Percentiles rank a stretch among this genome's conserved stretches.
phyloP scores from a whole-genome alignment of 2,888 invertebrate species.

The Drosophila anceps region DNA sequence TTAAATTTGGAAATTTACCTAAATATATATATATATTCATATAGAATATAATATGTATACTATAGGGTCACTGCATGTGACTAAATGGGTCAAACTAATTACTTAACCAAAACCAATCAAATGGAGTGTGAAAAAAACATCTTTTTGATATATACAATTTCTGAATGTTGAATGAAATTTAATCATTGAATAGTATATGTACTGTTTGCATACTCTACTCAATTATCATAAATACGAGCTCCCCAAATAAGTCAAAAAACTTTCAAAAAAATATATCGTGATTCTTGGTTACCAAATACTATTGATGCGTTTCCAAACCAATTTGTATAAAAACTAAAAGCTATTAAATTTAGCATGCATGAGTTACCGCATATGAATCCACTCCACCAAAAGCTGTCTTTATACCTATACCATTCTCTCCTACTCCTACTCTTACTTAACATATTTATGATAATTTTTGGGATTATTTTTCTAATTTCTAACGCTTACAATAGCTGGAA shows the following conservation, averaged over 20 bases:
- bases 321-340: not conserved
- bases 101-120: not conserved
- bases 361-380: too few relatives aligned
- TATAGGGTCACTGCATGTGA: not conserved
- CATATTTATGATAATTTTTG: constrained; percentile 14
- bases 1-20: not conserved
- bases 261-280: not conserved
- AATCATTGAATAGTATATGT: too few relatives aligned
- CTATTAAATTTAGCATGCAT: not conserved
- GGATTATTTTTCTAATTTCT: constrained; percentile 7
- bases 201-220: too few relatives aligned
- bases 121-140: not conserved
- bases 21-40: not conserved
- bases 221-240: too few relatives aligned
- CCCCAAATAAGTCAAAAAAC: not conserved
- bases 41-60: not conserved
- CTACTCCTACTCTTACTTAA: not conserved
- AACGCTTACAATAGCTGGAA: not conserved
- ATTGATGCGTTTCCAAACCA: not conserved
- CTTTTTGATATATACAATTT: too few relatives aligned
- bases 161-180: too few relatives aligned
- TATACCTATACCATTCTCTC: too few relatives aligned
- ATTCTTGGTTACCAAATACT: not conserved
- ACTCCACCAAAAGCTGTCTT: not conserved
- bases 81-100: not conserved